Percentiles rank a stretch among this genome's conserved stretches.
Evolutionary conservation across 2,113 vertebrate species (phyloP).

Genomic region (Merops nubicus): DNA sequence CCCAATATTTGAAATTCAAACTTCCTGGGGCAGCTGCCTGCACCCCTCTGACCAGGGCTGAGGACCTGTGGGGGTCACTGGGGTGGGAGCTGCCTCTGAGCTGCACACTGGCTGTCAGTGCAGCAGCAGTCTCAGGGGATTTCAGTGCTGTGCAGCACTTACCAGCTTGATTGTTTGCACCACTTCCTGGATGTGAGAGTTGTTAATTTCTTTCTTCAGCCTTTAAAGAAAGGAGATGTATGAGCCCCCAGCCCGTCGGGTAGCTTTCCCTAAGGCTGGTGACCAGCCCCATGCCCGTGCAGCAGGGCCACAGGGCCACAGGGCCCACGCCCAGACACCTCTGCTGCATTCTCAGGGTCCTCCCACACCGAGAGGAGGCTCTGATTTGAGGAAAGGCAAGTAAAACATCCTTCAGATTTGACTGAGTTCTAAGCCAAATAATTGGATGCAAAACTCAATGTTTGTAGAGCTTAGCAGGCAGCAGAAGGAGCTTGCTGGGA

Average conservation of each 20-base stretch:
- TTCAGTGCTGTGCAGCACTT: not conserved
- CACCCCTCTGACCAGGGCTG: not conserved
- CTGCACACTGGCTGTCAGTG: accelerated
- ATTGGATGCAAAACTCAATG: not conserved
- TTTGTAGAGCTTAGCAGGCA: not conserved
- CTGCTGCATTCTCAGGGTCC: not conserved
- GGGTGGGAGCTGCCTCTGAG: no score
- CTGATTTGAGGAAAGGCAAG: not conserved
- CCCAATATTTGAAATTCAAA: no score
- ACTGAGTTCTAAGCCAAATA: not conserved
- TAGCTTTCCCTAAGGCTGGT: not conserved
- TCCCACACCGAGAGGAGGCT: not conserved
- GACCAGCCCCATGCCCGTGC: no score
- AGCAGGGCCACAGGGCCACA: no score
- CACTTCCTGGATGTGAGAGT: slow-evolving; percentile 79
- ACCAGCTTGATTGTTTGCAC: slow-evolving; percentile 79
- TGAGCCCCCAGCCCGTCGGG: not conserved
- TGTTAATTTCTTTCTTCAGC: slow-evolving; percentile 83
- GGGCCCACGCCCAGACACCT: not conserved
- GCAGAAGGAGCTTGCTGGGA: not conserved
- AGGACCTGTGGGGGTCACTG: not conserved
- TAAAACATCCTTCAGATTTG: not conserved
- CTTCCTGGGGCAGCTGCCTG: no score
- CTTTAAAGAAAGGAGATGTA: slow-evolving; percentile 48
- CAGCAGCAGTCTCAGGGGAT: not conserved